A percentile compares a stretch with the other conserved stretches of the same genome.
phyloP scores from a whole-genome alignment of 2,797 vertebrate genomes.

The Falco cherrug region DNA sequence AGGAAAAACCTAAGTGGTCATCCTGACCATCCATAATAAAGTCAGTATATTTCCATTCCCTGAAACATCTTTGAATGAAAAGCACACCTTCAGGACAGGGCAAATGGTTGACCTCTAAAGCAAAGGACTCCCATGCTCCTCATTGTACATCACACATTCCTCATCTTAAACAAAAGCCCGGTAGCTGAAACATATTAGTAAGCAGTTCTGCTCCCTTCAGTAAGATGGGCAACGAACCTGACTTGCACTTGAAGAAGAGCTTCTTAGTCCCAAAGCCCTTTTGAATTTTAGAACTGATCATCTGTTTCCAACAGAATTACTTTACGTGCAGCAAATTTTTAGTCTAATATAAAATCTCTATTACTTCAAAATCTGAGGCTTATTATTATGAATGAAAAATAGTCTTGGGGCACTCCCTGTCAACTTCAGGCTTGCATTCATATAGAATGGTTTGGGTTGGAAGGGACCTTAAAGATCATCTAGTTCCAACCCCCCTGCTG shows the following conservation, averaged over 20 bases:
- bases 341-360: background rate
- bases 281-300: background rate
- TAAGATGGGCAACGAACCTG: background rate
- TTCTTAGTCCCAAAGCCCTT: background rate
- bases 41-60: background rate
- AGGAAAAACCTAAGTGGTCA: fast-evolving
- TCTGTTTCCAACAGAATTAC: background rate
- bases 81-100: background rate
- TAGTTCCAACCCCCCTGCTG: no score
- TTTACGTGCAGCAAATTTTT: background rate
- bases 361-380: background rate
- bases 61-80: background rate
- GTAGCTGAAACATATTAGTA: background rate
- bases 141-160: background rate
- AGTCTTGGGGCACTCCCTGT: background rate
- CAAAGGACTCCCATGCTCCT: background rate
- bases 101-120: background rate
- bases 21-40: background rate
- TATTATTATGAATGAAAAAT: background rate
- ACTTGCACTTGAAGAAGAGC: background rate
- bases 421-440: background rate
- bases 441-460: no score
- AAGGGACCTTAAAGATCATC: no score
- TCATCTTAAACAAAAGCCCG: background rate
- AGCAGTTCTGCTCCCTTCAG: background rate